Percentiles rank a stretch among this genome's conserved stretches.
These are phyloP conservation scores for Acrossocheilus fasciatus DNA, from an alignment of 2,797 vertebrate genomes.

Conservation along the genomic window DNA sequence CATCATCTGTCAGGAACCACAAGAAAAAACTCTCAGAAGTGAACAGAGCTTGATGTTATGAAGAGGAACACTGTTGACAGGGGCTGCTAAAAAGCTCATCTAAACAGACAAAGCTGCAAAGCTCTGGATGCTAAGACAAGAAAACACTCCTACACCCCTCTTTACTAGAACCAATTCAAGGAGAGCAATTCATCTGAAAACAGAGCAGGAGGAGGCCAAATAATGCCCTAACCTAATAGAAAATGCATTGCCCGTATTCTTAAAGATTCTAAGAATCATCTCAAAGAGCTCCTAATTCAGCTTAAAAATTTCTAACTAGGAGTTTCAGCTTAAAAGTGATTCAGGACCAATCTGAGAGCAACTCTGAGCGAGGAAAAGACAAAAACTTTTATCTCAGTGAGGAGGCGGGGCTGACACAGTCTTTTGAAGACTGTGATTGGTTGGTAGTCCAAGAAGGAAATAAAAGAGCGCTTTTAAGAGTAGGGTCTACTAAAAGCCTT, in stretches of 20 bases:
- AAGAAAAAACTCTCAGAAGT: not conserved
- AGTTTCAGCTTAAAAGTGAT: too few relatives aligned
- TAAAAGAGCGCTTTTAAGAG: too few relatives aligned
- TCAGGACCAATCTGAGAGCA: too few relatives aligned
- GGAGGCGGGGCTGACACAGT: too few relatives aligned
- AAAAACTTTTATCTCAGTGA: too few relatives aligned
- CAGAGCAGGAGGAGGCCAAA: not conserved
- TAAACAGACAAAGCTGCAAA: constrained; percentile 25
- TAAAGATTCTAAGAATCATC: too few relatives aligned
- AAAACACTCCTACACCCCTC: constrained; percentile 36
- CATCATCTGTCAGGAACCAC: not conserved
- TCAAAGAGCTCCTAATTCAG: too few relatives aligned
- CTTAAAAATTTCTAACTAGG: too few relatives aligned
- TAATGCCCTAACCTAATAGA: constrained; percentile 20
- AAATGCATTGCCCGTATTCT: not conserved
- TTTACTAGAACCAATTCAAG: constrained; percentile 23
- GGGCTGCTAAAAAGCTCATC: constrained; percentile 1
- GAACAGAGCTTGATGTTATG: not conserved
- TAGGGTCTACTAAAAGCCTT: too few relatives aligned
- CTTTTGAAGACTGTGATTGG: too few relatives aligned
- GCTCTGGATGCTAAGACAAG: constrained; percentile 27
- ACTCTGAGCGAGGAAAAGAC: too few relatives aligned
- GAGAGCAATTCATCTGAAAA: not conserved
- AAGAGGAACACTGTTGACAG: constrained; percentile 21
- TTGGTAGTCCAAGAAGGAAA: too few relatives aligned